These are phyloP conservation scores for Luffia ferchaultella DNA, from an alignment of 2,888 invertebrate genomes.

Conservation along the genomic window DNA sequence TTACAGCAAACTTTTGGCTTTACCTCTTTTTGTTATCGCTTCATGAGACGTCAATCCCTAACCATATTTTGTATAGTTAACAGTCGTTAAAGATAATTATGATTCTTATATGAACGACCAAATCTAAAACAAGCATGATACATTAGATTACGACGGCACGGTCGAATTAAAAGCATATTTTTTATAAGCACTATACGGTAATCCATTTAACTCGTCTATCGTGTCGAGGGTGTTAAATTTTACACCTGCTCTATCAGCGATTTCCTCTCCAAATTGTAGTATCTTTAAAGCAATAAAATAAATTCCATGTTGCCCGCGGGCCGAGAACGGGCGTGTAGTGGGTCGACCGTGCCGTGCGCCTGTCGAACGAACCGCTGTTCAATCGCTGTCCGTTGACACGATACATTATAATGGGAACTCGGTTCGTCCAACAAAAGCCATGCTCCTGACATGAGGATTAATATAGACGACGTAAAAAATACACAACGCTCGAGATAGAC, in stretches of 20 bases:
- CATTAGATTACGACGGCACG: too few species aligned
- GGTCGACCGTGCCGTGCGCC: constrained; percentile 23
- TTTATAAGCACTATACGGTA: too few species aligned
- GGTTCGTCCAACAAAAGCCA: constrained; percentile 61
- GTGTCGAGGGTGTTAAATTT: constrained; percentile 23
- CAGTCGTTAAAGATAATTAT: too few species aligned
- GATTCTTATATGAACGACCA: too few species aligned
- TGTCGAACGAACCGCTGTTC: constrained; percentile 43
- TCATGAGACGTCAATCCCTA: neutral
- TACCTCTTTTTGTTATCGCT: neutral
- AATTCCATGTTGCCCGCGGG: constrained; percentile 60
- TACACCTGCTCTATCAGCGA: constrained; percentile 59
- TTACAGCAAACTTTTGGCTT: constrained; percentile 7
- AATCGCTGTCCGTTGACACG: constrained; percentile 64
- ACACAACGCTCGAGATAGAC: constrained; percentile 6
- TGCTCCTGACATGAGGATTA: constrained; percentile 62
- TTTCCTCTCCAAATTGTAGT: constrained; percentile 55
- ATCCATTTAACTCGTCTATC: neutral
- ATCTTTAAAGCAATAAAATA: constrained; percentile 64
- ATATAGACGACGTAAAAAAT: constrained; percentile 55
- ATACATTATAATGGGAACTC: constrained; percentile 62
- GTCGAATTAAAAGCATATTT: too few species aligned
- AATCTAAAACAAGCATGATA: too few species aligned
- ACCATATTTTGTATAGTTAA: too few species aligned
- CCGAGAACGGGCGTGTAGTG: constrained; percentile 37